Conservation (phyloP, 2,113 vertebrate species). For the Sisor rabdophorus region DNA sequence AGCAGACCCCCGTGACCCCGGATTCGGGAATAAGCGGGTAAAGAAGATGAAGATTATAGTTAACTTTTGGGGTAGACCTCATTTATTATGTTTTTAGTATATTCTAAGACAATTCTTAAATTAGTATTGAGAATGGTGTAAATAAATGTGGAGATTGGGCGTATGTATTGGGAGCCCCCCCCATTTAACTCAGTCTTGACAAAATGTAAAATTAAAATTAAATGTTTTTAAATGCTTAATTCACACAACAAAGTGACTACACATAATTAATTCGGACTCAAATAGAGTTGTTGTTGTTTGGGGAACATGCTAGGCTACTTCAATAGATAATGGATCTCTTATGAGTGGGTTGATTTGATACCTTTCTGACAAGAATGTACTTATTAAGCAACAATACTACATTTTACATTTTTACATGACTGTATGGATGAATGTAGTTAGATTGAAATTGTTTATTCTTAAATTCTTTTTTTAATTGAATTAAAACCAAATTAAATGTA, state of each 20-base stretch:
- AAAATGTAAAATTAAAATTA: neutral
- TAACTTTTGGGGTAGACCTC: too few relatives aligned
- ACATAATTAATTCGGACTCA: neutral
- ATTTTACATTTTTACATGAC: neutral
- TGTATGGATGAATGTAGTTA: neutral
- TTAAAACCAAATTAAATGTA: neutral
- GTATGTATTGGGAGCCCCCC: too few relatives aligned
- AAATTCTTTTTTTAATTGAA: too few relatives aligned
- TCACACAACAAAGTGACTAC: neutral
- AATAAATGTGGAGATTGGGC: too few relatives aligned
- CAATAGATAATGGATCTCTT: constrained; percentile 64
- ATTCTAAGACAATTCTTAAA: too few relatives aligned
- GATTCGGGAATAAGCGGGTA: too few relatives aligned
- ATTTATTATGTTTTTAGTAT: too few relatives aligned
- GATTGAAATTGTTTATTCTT: neutral
- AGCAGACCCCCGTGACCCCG: too few relatives aligned
- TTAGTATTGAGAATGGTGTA: too few relatives aligned
- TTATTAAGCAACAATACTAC: constrained; percentile 27
- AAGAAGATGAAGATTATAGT: too few relatives aligned
- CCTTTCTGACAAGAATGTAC: constrained; percentile 58
- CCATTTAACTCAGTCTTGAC: too few relatives aligned
- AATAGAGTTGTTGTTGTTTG: constrained; percentile 54
- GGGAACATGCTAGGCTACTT: constrained; percentile 61
- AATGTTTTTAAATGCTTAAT: neutral
- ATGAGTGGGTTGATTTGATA: constrained; percentile 58